These are phyloP conservation scores for Pristiophorus japonicus DNA, from an alignment of 2,113 vertebrate genomes.

Conservation along the genomic window DNA sequence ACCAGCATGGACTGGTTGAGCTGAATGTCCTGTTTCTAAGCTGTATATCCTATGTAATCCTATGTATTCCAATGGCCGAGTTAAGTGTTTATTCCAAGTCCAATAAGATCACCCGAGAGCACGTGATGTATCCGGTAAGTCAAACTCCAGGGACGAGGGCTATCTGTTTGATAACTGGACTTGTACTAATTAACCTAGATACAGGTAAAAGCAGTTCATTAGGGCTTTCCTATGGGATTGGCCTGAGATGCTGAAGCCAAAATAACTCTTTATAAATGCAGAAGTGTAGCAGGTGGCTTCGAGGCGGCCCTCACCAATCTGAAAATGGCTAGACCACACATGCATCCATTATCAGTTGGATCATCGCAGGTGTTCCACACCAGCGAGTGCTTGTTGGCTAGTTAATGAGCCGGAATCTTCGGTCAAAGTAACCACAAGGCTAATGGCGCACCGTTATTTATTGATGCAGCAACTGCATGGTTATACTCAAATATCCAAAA, in stretches of 20 bases:
- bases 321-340: not conserved
- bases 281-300: not conserved
- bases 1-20: too few relatives aligned
- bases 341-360: not conserved
- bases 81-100: not conserved
- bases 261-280: not conserved
- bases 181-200: not conserved
- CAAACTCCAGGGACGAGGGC: not conserved
- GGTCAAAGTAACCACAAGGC: too few relatives aligned
- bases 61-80: too few relatives aligned
- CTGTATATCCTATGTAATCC: too few relatives aligned
- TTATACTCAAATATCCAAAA: not conserved
- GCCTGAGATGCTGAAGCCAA: not conserved
- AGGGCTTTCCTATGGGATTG: not conserved
- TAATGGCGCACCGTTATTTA: too few relatives aligned
- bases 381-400: too few relatives aligned
- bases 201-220: not conserved
- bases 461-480: not conserved
- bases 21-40: too few relatives aligned
- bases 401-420: too few relatives aligned
- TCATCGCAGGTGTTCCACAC: too few relatives aligned
- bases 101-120: not conserved
- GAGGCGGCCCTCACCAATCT: not conserved
- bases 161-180: not conserved
- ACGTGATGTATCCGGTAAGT: not conserved